Evolutionary conservation across 2,113 vertebrate genomes (phyloP), one percentile per base, ranked within the genome.

Genomic region (Drymodes brunneopygia): DNA sequence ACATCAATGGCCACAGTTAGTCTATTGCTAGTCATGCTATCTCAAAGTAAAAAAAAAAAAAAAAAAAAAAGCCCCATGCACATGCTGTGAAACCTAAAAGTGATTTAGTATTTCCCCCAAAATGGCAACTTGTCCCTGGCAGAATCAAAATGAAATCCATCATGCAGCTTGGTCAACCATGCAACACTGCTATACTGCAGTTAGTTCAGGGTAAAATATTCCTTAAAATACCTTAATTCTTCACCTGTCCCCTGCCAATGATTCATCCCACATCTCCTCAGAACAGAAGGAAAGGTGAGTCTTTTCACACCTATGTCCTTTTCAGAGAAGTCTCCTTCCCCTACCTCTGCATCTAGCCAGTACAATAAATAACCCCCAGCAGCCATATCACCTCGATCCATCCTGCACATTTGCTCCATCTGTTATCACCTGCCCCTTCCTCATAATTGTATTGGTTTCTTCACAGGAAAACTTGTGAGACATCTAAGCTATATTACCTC

Each of bases 161-260:
- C 33, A 27, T 2, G 5, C 42, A 66, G 67, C 12, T 71, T 71
- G 38, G 77, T 47, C 44, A 85, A 40, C 48, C 0, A 0, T 58
- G 24, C 44, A 94, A 45, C 33, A 28, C 33, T n/a, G 44, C 47
- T n/a, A 31, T 4, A 25, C 12, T 40, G 35, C 47, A 87, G 64
- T 75, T 70, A 64, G 21, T 65, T 60, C 11, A 9, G 8, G 5
- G 3, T 72, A n/a, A n/a, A n/a, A 56, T 74, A 51, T 31, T 71
- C 53, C 25, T 72, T 70, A 48, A 31, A 2, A 0, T 19, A 57
- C 12, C 8, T n/a, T n/a, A n/a, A 40, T 42, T 40, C 22, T 53
- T 80, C 0, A 0, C 38, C 25, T 28, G 31, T 51, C 22, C 40
- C 22, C 19, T 60, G 38, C 12, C 81, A 60, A 14, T 2, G 8